These are phyloP conservation scores for Diglossa cyanea DNA, from an alignment of 2,797 vertebrate species.

Conservation along the genomic window DNA sequence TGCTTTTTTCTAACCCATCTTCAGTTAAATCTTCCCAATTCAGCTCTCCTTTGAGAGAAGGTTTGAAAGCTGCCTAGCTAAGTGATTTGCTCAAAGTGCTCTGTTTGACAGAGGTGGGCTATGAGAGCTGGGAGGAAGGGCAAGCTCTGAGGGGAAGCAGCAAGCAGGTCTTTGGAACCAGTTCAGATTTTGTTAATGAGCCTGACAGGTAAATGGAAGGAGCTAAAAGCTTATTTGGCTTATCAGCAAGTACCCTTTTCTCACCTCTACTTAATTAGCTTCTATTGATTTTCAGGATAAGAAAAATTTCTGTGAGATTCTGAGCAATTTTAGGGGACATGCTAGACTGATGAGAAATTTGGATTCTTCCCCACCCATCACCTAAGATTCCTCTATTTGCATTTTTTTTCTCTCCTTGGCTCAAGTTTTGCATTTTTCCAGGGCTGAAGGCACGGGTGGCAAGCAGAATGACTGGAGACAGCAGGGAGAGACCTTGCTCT, in stretches of 20 bases:
- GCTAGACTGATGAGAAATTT: not conserved
- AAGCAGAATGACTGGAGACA: not conserved
- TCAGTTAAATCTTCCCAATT: not conserved
- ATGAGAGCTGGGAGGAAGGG: not conserved
- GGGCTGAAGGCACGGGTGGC: not conserved
- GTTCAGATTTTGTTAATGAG: slow-evolving; percentile 53
- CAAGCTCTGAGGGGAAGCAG: not conserved
- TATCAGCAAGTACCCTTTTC: slow-evolving; percentile 22
- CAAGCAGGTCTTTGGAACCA: slow-evolving; percentile 4
- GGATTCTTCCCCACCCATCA: not conserved
- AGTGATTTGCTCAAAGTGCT: not conserved
- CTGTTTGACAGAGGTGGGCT: not conserved
- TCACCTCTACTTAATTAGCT: slow-evolving; percentile 28
- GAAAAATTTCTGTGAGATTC: not conserved
- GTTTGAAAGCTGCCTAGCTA: slow-evolving; percentile 24
- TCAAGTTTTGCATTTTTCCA: not conserved
- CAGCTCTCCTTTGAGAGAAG: not conserved
- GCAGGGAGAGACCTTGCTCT: not conserved
- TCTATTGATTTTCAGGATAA: slow-evolving; percentile 25
- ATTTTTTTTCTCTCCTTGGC: not conserved
- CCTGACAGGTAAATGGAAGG: slow-evolving; percentile 20
- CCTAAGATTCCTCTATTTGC: not conserved
- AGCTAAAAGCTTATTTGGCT: slow-evolving; percentile 14
- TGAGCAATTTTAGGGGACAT: not conserved
- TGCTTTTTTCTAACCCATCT: not conserved